Conservation (phyloP, 2,888 invertebrate genomes). For the Molanna angustata region DNA sequence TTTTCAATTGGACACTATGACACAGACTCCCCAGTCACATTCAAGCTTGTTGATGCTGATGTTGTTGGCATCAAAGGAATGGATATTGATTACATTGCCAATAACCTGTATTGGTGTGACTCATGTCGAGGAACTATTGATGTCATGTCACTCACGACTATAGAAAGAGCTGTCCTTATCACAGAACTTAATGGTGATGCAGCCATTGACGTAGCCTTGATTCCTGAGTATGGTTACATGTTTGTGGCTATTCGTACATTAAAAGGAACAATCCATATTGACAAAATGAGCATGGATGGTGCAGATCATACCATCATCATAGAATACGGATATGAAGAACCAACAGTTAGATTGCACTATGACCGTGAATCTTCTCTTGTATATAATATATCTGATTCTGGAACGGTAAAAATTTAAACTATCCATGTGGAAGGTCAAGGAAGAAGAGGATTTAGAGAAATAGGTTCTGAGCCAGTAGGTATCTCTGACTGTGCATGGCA, state of each 20-base stretch:
- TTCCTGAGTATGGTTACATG: conserved; percentile 68
- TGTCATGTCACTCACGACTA: conserved; percentile 59
- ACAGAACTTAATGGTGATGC: conserved; percentile 56
- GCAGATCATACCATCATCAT: conserved; percentile 42
- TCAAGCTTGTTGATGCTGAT: too few species aligned
- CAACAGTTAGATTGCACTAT: conserved; percentile 50
- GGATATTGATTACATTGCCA: conserved; percentile 70
- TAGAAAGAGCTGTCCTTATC: conserved; percentile 58
- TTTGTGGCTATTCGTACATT: conserved; percentile 57
- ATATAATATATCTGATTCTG: too few species aligned
- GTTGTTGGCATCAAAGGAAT: too few species aligned
- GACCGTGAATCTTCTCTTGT: too few species aligned
- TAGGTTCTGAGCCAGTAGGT: too few species aligned
- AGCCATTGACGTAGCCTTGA: conserved; percentile 66
- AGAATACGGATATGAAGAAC: conserved; percentile 46
- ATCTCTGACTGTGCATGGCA: too few species aligned
- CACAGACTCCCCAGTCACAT: too few species aligned
- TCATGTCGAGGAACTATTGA: conserved; percentile 61
- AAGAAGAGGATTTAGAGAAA: too few species aligned
- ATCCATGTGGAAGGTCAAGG: too few species aligned
- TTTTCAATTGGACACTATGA: too few species aligned
- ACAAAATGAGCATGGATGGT: conserved; percentile 68
- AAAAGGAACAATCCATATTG: conserved; percentile 55
- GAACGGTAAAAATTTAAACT: too few species aligned
- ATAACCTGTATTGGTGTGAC: conserved; percentile 74